phyloP scores from a whole-genome alignment of 2,113 vertebrate species.

The Nerophis ophidion region DNA sequence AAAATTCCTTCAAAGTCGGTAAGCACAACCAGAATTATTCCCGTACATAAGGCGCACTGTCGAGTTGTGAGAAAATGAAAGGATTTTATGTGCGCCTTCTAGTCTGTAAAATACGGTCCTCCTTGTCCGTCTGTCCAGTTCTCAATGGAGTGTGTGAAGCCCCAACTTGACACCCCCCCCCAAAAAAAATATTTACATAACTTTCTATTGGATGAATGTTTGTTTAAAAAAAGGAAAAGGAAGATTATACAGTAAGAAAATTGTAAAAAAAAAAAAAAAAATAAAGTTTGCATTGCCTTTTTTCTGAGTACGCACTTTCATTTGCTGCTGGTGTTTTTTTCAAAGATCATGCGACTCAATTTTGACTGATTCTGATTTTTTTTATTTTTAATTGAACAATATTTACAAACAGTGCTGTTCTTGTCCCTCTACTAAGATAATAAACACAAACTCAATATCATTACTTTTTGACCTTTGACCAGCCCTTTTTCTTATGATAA shows the following conservation, averaged over 20 bases:
- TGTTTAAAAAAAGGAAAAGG: slow-evolving; percentile 1
- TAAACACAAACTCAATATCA: too few species aligned
- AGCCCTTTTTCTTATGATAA: too few species aligned
- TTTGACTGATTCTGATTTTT: too few species aligned
- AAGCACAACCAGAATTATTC: too few species aligned
- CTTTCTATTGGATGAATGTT: slow-evolving; percentile 20
- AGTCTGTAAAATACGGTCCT: background rate
- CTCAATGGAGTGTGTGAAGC: slow-evolving; percentile 22
- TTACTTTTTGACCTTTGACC: too few species aligned
- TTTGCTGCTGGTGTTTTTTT: background rate
- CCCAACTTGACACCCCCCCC: background rate
- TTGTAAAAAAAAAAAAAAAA: slow-evolving; percentile 30
- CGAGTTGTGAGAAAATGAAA: too few species aligned
- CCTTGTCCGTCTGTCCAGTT: slow-evolving; percentile 6
- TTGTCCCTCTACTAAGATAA: too few species aligned
- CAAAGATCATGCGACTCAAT: background rate
- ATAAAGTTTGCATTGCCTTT: slow-evolving; percentile 43
- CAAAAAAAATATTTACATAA: background rate
- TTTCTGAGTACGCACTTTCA: slow-evolving; percentile 15
- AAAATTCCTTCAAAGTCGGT: too few species aligned
- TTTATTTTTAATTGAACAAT: too few species aligned
- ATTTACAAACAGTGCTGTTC: too few species aligned
- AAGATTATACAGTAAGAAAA: slow-evolving; percentile 3
- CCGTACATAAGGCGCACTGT: too few species aligned
- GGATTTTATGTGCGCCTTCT: too few species aligned